Conservation (phyloP, 2,113 vertebrate genomes). For the Carollia perspicillata region DNA sequence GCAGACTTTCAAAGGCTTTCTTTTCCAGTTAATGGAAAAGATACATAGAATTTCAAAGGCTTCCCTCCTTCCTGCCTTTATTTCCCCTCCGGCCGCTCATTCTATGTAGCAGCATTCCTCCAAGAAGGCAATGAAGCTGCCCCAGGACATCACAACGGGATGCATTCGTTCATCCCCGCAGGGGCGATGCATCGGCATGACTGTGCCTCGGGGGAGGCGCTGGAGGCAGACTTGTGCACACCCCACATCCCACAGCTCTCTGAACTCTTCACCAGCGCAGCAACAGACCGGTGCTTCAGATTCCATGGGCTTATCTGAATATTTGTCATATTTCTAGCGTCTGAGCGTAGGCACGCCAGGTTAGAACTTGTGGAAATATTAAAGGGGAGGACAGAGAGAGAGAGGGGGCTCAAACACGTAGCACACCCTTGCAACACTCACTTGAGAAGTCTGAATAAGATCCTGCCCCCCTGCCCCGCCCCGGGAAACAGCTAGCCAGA, state of each 20-base stretch:
- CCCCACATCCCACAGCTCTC: not conserved
- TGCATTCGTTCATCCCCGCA: no score
- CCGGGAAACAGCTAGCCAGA: not conserved
- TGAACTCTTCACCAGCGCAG: not conserved
- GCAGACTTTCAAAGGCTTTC: no score
- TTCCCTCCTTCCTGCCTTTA: no score
- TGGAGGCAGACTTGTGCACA: not conserved
- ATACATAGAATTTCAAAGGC: no score
- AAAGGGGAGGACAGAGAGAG: not conserved
- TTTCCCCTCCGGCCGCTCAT: no score
- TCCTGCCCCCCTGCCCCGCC: not conserved
- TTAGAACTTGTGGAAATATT: slow-evolving; percentile 38
- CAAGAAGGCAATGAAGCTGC: not conserved
- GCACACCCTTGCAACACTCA: not conserved
- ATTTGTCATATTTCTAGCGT: slow-evolving; percentile 65
- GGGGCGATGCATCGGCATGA: rapidly evolving
- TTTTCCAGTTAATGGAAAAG: no score
- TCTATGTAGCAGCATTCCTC: not conserved
- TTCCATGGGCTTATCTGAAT: slow-evolving; percentile 67
- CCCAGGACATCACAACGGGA: not conserved
- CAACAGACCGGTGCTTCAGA: not conserved
- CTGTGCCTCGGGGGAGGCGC: no score
- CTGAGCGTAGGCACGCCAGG: slow-evolving; percentile 23
- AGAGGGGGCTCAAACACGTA: not conserved
- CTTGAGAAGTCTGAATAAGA: not conserved